Evolutionary conservation across 2,888 invertebrate genomes (phyloP), one percentile per base, ranked within the genome.

Genomic region (Gari tellinella): DNA sequence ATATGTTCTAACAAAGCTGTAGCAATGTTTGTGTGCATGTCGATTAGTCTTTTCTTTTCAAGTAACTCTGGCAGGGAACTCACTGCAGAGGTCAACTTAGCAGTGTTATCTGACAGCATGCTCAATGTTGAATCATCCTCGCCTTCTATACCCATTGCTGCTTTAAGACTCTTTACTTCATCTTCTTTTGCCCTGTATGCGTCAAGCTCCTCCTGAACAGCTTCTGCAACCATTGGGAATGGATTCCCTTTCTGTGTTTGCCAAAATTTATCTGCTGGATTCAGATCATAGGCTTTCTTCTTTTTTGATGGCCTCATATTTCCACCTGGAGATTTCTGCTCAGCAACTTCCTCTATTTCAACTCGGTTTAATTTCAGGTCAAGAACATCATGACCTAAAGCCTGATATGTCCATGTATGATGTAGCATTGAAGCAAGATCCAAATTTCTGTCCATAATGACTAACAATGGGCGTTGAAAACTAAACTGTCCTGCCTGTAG

Each of bases 341-440:
- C 90, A 7, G 84, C 70, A 12, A 95, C 93, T 85, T 96, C 96
- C 70, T 94, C 94, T 15, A 96, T 94, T 48, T 95, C 94, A 0
- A 96, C 94, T 77, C 97, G 94, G 92, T 99, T 99, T 65, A 99
- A 93, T 10, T 97, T 95, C 82, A 99, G 94, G 89, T 98, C 97
- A 89, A 99, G 92, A 4, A 99, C 96, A 94, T 99, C 99, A 92
- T 99, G 99, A 25, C 97, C 96, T 62, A 99, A 93, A 0, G 99
- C 99, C 66, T 99, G 99, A 92, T 99, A 99, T 0, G 99, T 99
- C 99, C 99, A 99, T 0, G 99, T 99, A 92, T 99, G 99, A 93
- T 99, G 99, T 72, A 99, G 93, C 25, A 98, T 98, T 46, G 99
- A 99, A 1, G 99, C 98, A 94, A 99, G 95, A 92, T 99, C 99